Conservation (phyloP, 2,113 vertebrate species). For the Oreotrochilus melanogaster region DNA sequence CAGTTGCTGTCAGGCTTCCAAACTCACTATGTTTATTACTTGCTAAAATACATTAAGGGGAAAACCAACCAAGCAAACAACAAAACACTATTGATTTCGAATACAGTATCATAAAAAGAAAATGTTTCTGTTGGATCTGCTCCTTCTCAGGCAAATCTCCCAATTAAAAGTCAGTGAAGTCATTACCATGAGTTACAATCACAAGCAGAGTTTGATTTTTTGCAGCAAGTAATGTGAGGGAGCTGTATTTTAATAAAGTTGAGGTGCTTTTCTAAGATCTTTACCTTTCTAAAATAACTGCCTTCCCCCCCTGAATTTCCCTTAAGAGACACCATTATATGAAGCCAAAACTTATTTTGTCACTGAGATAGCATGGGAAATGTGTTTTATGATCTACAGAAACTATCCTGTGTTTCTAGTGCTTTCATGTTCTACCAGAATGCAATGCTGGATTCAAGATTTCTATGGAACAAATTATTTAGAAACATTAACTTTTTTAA, state of each 20-base stretch:
- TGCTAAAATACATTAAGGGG: neutral
- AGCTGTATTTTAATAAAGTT: neutral
- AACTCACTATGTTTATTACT: neutral
- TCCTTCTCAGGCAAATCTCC: neutral
- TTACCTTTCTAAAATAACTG: neutral
- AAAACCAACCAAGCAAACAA: too few species aligned
- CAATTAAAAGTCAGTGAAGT: neutral
- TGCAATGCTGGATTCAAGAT: neutral
- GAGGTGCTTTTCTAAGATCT: neutral
- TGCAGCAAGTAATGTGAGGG: neutral
- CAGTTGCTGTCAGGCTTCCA: neutral
- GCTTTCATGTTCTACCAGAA: neutral
- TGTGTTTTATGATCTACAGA: neutral
- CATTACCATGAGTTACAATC: neutral
- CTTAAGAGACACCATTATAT: neutral
- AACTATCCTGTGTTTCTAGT: neutral
- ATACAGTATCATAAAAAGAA: neutral
- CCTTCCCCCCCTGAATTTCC: neutral
- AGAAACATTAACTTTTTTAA: neutral
- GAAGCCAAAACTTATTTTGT: neutral
- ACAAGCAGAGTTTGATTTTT: neutral
- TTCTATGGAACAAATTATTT: neutral
- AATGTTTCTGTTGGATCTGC: neutral
- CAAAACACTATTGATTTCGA: neutral
- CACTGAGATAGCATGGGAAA: neutral